Base-by-base conservation (phyloP, 2,888 invertebrate species). In the Himalopsyche kuldschensis region DNA sequence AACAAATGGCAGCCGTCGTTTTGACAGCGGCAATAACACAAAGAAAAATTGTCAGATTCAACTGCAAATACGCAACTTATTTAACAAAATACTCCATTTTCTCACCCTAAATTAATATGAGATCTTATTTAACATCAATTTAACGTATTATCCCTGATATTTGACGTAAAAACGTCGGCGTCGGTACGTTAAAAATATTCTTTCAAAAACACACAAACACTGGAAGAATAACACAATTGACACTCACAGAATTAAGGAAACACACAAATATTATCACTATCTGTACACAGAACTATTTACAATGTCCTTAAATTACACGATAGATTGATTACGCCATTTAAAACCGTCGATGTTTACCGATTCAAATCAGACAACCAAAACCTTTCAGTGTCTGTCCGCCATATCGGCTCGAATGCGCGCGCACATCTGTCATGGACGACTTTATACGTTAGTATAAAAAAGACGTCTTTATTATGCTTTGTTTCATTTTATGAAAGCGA, bases 221-320 rank as follows among this genome's bases (percentile, higher is more conserved):
- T 92, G 92, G 93, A 90, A 91, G 90, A 90, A 90, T 91, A 83
- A 81, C 91, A 92, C 91, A 91, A 84, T 84, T 81, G 80, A 84
- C 88, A 92, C 93, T 93, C 93, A 93, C 93, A 92, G 92, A 92
- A 91, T 88, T 82, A 92, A 92, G 92, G 92, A 91, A 92, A 92
- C 92, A 91, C 93, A 92, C 91, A 93, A 93, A 93, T 93, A 93
- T 93, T 93, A 93, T 91, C 92, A 94, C 94, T 94, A 94, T 93
- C 94, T 94, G 92, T 94, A 94, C 94, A 94, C 92, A 90, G 91
- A 92, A 93, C 94, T 94, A 94, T 94, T 93, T 94, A 94, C 94
- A 94, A 94, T 93, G 92, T 93, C 93, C 93, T 93, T 92, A 92
- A 93, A 92, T 91, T 92, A 93, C 92, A 92, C 91, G 91, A 92